These are phyloP conservation scores for Ptychobarbus kaznakovi DNA, from an alignment of 2,797 vertebrate genomes.

Conservation along the genomic window DNA sequence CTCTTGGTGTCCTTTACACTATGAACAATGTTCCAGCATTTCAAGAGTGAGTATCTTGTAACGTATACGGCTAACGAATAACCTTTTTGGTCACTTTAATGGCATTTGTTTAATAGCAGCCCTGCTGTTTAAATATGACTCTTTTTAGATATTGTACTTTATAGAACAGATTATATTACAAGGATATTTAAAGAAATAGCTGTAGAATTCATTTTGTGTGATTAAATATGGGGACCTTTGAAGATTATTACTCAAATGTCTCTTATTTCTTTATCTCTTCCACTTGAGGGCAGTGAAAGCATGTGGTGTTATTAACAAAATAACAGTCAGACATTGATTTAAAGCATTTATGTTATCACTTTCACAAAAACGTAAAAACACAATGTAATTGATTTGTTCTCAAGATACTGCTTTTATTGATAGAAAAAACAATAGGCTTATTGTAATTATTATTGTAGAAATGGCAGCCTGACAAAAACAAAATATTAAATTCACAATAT, in stretches of 20 bases:
- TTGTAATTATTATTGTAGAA: not conserved
- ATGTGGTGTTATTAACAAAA: not conserved
- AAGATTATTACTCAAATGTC: not conserved
- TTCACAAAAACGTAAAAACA: not conserved
- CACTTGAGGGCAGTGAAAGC: slow-evolving; percentile 71
- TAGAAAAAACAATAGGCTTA: not conserved
- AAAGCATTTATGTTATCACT: not conserved
- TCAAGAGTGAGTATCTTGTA: slow-evolving; percentile 84
- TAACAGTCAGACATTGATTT: not conserved
- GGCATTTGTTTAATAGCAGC: not conserved
- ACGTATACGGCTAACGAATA: not conserved
- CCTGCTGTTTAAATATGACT: no score
- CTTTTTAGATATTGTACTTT: not conserved
- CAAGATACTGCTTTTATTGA: not conserved
- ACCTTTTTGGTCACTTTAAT: not conserved
- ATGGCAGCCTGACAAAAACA: not conserved
- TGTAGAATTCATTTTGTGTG: not conserved
- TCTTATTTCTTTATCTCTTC: slow-evolving; percentile 42
- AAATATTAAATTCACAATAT: not conserved
- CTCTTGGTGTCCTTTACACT: slow-evolving; percentile 81
- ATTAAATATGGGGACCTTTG: not conserved
- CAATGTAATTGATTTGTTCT: not conserved
- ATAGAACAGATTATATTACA: not conserved
- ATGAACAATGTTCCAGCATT: slow-evolving; percentile 77
- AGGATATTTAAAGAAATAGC: not conserved